phyloP scores from a whole-genome alignment of 2,888 invertebrate genomes.

The Ptilodon capucinus region DNA sequence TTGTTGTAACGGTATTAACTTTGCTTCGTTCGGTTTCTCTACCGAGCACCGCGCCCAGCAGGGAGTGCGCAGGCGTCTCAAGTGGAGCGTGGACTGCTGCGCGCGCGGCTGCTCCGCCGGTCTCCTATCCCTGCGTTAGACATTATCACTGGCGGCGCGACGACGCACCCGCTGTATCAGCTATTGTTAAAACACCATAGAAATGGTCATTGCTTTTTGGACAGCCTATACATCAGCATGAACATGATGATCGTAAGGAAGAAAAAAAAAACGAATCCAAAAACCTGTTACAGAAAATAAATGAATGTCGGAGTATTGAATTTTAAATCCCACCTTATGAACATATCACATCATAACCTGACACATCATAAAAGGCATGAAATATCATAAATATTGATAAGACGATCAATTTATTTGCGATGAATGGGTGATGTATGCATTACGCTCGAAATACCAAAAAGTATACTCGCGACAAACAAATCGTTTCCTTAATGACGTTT shows the following conservation, averaged over 20 bases:
- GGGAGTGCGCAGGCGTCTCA: constrained; percentile 90
- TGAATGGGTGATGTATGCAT: too few relatives aligned
- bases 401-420: too few relatives aligned
- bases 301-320: constrained; percentile 37
- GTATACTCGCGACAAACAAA: too few relatives aligned
- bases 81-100: constrained; percentile 82
- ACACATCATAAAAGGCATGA: too few relatives aligned
- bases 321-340: too few relatives aligned
- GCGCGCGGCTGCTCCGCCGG: constrained; percentile 67
- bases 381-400: too few relatives aligned
- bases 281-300: constrained; percentile 13
- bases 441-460: too few relatives aligned
- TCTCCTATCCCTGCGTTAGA: constrained; percentile 83
- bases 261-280: constrained; percentile 11
- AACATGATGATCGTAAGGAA: constrained; percentile 24
- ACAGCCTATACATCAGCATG: constrained; percentile 24
- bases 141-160: constrained; percentile 72
- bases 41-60: constrained; percentile 91
- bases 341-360: too few relatives aligned
- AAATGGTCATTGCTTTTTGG: constrained; percentile 25
- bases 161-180: constrained; percentile 46
- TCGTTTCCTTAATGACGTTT: too few relatives aligned
- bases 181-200: constrained; percentile 47
- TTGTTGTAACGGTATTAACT: constrained; percentile 82
- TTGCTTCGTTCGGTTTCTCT: constrained; percentile 85